Evolutionary conservation across 2,113 vertebrate genomes (phyloP).

Genomic region (Grammomys dolichurus): DNA sequence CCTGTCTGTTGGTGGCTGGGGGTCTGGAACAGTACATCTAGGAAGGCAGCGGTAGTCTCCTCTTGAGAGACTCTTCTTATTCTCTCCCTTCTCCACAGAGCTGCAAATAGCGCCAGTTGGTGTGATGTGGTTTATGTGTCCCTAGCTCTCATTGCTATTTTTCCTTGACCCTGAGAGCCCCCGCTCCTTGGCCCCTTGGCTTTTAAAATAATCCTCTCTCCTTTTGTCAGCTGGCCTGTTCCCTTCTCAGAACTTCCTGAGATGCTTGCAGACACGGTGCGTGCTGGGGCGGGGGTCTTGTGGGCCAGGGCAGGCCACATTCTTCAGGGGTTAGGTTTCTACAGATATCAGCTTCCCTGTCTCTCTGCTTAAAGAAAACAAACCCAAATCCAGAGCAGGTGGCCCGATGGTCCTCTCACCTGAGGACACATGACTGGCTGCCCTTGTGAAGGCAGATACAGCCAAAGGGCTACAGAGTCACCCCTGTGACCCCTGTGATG

Average conservation of each 20-base stretch:
- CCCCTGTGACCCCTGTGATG: background rate
- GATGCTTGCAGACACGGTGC: background rate
- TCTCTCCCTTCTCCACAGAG: background rate
- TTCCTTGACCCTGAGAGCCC: background rate
- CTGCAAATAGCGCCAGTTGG: background rate
- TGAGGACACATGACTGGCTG: background rate
- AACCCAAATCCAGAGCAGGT: background rate
- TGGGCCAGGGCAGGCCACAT: background rate
- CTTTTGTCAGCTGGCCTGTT: background rate
- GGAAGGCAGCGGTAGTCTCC: background rate
- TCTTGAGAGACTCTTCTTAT: background rate
- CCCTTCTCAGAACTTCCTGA: background rate
- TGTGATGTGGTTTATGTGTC: too few species aligned
- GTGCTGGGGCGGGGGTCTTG: too few species aligned
- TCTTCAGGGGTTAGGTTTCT: conserved; percentile 59
- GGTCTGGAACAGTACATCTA: background rate
- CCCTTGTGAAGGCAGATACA: background rate
- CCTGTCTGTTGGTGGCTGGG: background rate
- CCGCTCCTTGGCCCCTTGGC: background rate
- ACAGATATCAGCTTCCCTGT: background rate
- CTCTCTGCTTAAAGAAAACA: conserved; percentile 7
- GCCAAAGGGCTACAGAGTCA: background rate
- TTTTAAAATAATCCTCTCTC: background rate
- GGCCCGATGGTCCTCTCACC: background rate
- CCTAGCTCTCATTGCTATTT: background rate